phyloP scores from a whole-genome alignment of 1,140 invertebrate species.

The Drosophila sturtevanti region DNA sequence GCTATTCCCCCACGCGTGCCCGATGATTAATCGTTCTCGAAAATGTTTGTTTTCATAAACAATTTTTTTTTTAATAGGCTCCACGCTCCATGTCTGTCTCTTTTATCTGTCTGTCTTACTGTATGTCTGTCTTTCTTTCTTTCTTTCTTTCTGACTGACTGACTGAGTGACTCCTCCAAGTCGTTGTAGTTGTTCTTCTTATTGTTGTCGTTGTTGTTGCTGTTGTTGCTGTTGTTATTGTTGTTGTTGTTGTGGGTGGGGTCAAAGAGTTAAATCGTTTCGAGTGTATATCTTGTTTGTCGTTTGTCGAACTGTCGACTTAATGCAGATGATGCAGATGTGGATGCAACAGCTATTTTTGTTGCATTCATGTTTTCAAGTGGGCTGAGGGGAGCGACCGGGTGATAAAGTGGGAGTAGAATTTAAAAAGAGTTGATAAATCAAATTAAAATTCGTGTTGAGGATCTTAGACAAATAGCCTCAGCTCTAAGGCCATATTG shows the following conservation, averaged over 20 bases:
- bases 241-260: conserved; percentile 50
- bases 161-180: background rate
- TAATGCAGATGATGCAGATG: conserved; percentile 71
- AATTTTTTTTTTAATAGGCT: conserved; percentile 74
- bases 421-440: conserved; percentile 81
- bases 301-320: conserved; percentile 50
- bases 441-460: conserved; percentile 44
- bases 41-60: conserved; percentile 82
- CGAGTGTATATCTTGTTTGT: conserved; percentile 54
- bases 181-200: too few relatives aligned
- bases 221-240: background rate
- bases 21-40: conserved; percentile 71
- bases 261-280: conserved; percentile 79
- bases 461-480: conserved; percentile 57
- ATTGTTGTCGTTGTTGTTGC: background rate
- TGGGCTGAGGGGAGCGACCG: background rate
- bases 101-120: background rate
- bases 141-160: background rate
- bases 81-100: conserved; percentile 48
- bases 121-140: conserved; percentile 22
- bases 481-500: conserved; percentile 23
- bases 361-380: conserved; percentile 54
- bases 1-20: conserved; percentile 61
- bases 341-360: conserved; percentile 41
- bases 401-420: conserved; percentile 19